Conservation (phyloP, 2,888 invertebrate genomes). For the Aleiodes leptofemur region DNA sequence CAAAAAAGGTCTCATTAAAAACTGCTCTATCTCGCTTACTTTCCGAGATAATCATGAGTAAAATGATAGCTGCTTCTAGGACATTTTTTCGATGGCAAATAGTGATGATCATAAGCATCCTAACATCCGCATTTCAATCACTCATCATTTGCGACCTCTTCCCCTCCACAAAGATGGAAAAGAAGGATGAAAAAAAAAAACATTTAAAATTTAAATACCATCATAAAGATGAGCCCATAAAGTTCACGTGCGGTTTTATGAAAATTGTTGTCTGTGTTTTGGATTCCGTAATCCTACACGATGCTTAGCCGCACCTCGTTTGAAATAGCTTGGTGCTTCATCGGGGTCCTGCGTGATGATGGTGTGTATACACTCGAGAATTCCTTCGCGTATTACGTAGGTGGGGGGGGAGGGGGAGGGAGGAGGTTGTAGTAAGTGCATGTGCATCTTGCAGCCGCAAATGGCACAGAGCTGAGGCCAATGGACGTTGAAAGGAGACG, state of each 20-base stretch:
- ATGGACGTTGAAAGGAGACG: constrained; percentile 47
- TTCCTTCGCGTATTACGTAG: constrained; percentile 57
- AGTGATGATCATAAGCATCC: background rate
- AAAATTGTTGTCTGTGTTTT: constrained; percentile 29
- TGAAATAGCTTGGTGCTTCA: constrained; percentile 49
- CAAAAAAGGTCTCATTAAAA: too few species aligned
- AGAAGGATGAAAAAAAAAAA: background rate
- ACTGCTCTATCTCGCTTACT: too few species aligned
- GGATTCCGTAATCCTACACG: constrained; percentile 31
- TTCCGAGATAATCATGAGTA: too few species aligned
- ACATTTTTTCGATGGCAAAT: too few species aligned
- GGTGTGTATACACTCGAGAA: constrained; percentile 41
- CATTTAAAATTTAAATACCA: constrained; percentile 21
- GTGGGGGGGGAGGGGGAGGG: constrained; percentile 13
- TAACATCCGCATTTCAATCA: background rate
- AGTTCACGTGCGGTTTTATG: constrained; percentile 30
- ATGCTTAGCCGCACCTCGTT: constrained; percentile 42
- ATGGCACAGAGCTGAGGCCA: constrained; percentile 30
- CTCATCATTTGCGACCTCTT: background rate
- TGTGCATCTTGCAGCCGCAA: constrained; percentile 18
- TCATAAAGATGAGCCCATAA: constrained; percentile 12
- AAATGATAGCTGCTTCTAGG: too few species aligned
- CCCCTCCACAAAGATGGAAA: background rate
- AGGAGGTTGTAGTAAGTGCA: background rate
- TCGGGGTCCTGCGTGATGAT: constrained; percentile 26